Evolutionary conservation across 2,113 vertebrate genomes (phyloP).

Genomic region (Sigmodon hispidus): DNA sequence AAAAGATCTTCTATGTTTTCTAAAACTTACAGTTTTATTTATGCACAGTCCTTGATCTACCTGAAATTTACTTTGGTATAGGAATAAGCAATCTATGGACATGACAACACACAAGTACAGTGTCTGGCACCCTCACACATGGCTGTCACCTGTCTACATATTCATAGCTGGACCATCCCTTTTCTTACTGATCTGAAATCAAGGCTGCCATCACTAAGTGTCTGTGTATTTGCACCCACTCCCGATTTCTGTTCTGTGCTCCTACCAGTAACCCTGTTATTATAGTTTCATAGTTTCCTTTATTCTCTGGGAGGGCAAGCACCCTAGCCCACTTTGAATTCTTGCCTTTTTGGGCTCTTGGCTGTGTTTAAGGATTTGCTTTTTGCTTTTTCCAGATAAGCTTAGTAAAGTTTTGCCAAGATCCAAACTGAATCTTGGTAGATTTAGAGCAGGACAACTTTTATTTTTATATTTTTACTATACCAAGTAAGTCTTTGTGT

Average conservation of each 20-base stretch:
- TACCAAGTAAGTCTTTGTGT: background rate
- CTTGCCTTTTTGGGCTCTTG: background rate
- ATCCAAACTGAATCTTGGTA: background rate
- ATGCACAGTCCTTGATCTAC: background rate
- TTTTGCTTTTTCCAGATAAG: constrained; percentile 5
- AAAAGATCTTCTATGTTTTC: background rate
- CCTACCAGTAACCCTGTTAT: too few relatives aligned
- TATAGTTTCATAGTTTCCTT: background rate
- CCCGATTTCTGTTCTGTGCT: background rate
- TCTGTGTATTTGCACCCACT: background rate
- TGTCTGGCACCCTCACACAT: background rate
- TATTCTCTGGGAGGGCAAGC: background rate
- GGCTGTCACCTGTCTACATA: background rate
- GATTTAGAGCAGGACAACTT: background rate
- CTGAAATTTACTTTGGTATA: background rate
- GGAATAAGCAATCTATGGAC: background rate
- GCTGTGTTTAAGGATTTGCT: background rate
- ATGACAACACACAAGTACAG: background rate
- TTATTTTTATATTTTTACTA: constrained; percentile 25
- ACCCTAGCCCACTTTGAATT: background rate
- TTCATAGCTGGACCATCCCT: background rate
- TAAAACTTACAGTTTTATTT: background rate
- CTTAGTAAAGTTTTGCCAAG: background rate
- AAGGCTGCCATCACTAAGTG: background rate
- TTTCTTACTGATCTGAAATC: background rate